Conservation (phyloP, 2,888 invertebrate species). For the Phragmatobia fuliginosa region DNA sequence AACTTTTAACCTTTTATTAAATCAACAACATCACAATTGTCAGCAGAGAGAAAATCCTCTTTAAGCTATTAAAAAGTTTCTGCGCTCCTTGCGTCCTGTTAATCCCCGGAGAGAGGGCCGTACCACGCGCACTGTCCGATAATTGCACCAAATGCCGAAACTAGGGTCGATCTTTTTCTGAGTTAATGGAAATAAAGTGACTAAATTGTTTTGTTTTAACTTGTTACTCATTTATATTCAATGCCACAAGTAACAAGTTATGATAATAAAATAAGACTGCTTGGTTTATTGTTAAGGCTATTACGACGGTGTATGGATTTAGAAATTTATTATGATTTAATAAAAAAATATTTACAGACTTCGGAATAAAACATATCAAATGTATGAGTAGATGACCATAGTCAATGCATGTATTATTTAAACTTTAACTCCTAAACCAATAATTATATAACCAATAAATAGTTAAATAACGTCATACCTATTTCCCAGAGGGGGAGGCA, state of each 20-base stretch:
- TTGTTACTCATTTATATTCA: neutral
- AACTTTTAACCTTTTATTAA: conserved; percentile 22
- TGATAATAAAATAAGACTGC: too few species aligned
- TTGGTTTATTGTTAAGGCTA: too few species aligned
- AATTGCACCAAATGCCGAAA: conserved; percentile 18
- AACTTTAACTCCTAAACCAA: too few species aligned
- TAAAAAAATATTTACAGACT: too few species aligned
- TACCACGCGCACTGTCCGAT: conserved; percentile 33
- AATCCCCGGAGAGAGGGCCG: conserved; percentile 39
- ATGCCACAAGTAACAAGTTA: neutral
- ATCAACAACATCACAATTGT: conserved; percentile 6
- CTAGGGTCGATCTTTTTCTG: neutral
- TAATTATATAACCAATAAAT: too few species aligned
- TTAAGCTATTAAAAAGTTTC: conserved; percentile 47
- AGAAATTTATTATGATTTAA: too few species aligned
- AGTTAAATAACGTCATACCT: too few species aligned
- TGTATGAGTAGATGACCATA: too few species aligned
- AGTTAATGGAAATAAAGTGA: neutral
- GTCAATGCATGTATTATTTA: too few species aligned
- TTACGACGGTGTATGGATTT: too few species aligned
- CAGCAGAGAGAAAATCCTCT: conserved; percentile 23
- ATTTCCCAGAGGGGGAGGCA: too few species aligned
- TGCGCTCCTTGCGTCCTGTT: conserved; percentile 31
- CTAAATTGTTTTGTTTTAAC: neutral
- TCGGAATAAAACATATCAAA: too few species aligned